Evolutionary conservation across 1,140 invertebrate genomes (phyloP).

Genomic region (Drosophila sulfurigaster): DNA sequence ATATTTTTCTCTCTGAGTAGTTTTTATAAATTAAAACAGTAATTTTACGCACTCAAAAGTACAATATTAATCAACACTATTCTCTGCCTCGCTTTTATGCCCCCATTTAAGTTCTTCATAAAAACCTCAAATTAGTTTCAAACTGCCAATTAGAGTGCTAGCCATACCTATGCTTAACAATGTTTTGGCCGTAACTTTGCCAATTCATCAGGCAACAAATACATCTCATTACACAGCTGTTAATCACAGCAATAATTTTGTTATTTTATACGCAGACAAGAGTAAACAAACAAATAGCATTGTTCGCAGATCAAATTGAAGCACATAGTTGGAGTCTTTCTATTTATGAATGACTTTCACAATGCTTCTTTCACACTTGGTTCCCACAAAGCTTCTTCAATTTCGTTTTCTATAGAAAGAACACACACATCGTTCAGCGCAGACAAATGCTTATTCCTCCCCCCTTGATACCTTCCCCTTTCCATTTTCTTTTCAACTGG

Average conservation of each 20-base stretch:
- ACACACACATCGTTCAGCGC: constrained; percentile 53
- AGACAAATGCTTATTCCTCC: constrained; percentile 11
- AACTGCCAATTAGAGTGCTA: neutral
- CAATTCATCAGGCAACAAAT: neutral
- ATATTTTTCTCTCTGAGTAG: no score
- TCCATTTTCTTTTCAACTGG: constrained; percentile 39
- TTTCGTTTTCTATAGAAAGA: constrained; percentile 55
- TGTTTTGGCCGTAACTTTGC: neutral
- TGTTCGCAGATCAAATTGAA: constrained; percentile 19
- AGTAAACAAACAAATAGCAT: constrained; percentile 8
- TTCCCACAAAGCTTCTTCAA: constrained; percentile 50
- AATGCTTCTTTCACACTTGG: constrained; percentile 23
- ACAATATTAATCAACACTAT: no score
- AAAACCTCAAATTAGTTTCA: neutral
- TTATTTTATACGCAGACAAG: constrained; percentile 12
- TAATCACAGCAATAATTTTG: neutral
- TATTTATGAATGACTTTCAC: constrained; percentile 63
- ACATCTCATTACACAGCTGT: neutral
- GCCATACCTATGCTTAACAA: neutral
- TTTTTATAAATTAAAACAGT: no score
- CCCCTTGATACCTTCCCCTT: neutral
- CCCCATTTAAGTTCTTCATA: no score
- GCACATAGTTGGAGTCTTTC: constrained; percentile 20
- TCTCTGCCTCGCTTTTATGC: no score
- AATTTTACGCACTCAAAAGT: no score